Evolutionary conservation across 2,888 invertebrate genomes (phyloP), one percentile per base, ranked within the genome.

Genomic region (Halictus ligatus): DNA sequence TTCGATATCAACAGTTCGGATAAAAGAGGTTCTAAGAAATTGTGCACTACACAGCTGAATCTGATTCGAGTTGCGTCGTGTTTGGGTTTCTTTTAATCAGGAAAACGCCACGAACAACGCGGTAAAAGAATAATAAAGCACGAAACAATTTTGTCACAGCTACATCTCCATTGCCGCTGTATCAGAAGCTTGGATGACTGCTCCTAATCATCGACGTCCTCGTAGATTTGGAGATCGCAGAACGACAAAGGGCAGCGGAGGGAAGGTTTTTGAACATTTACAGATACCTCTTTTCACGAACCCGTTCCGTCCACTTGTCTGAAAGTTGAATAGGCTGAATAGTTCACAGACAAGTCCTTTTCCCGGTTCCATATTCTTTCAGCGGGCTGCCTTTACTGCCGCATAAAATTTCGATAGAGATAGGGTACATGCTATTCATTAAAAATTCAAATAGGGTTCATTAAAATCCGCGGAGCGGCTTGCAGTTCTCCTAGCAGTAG

Each of bases 251-350:
- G 54, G 21, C 8, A 21, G 21, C 18, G 8, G 54, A 54, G 21
- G 54, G 21, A 54, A 54, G 54, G 54, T 54, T 54, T 54, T 67
- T 67, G 15, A 67, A 67, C 29, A 67, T 67, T 25, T 67, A 54
- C 67, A 67, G 29, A 67, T 67, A 67, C 15, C 15, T 29, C 29
- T 29, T 67, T 35, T 67, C 67, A 29, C 29, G 25, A 29, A 29
- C 29, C 67, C 29, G 54, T 67, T 50, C 67, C 78, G 48, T 48
- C 69, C 69, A 40, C 40, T 40, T 40, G 69, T 40, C 21, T 40
- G 21, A 40, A 40, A 40, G 10, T 69, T 69, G 40, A 69, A 69
- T 40, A 21, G 21, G 35, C 40, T 69, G 69, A 69, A 69, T 69
- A 69, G 69, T 40, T 43, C 69, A 21, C 40, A 21, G 21, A 54